Evolutionary conservation across 2,113 vertebrate genomes (phyloP).

Genomic region (Podocnemis expansa): DNA sequence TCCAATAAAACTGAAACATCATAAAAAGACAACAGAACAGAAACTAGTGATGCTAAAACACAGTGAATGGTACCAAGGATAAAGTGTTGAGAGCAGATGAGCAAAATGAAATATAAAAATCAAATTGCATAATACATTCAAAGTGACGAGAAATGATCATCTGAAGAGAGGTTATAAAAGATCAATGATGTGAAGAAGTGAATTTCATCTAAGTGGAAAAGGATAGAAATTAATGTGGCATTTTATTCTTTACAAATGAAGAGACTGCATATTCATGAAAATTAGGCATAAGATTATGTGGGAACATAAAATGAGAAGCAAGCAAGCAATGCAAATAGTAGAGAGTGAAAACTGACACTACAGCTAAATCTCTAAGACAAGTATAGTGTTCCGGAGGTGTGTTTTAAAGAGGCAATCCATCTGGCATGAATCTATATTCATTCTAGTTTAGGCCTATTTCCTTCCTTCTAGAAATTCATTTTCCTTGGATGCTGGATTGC

Average conservation of each 20-base stretch:
- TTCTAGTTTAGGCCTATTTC: constrained; percentile 43
- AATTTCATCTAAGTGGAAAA: not conserved
- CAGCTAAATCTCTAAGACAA: not conserved
- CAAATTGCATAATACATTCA: not conserved
- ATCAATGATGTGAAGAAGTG: not conserved
- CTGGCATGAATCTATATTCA: not conserved
- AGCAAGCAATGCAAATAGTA: not conserved
- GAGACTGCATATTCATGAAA: not conserved
- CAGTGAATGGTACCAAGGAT: not conserved
- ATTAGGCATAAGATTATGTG: not conserved
- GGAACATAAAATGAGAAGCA: not conserved
- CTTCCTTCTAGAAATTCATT: not conserved
- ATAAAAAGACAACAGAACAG: not conserved
- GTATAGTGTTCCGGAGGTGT: not conserved
- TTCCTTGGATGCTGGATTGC: not conserved
- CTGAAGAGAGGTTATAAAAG: not conserved
- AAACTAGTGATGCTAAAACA: not conserved
- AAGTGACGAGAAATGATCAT: not conserved
- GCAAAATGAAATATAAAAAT: not conserved
- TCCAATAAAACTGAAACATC: fast-evolving
- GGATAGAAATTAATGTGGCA: not conserved
- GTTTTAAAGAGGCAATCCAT: not conserved
- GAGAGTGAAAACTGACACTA: not conserved
- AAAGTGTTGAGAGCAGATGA: not conserved
- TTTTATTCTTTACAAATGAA: not conserved